phyloP scores from a whole-genome alignment of 2,888 invertebrate genomes.

The Clanis bilineata region DNA sequence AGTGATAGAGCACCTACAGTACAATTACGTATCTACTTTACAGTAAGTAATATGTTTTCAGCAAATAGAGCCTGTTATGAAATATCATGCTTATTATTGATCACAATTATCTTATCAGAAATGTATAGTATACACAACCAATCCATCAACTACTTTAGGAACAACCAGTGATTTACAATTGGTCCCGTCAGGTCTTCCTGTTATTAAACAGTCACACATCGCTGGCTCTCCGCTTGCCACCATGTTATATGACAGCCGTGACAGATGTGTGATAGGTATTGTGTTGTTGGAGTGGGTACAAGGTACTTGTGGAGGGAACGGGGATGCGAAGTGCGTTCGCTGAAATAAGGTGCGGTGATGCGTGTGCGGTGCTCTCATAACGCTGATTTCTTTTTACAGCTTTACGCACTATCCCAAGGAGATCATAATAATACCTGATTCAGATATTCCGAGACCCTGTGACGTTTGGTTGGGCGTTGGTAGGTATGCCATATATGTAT shows the following conservation, averaged over 20 bases:
- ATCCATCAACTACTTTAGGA: conserved; percentile 25
- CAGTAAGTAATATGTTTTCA: too few species aligned
- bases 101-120: background rate
- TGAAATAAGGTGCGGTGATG: background rate
- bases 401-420: too few species aligned
- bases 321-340: background rate
- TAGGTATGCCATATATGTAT: too few species aligned
- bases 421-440: too few species aligned
- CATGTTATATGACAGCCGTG: conserved; percentile 45
- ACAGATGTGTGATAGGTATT: conserved; percentile 36
- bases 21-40: too few species aligned
- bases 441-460: too few species aligned
- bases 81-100: background rate
- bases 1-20: too few species aligned
- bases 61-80: background rate
- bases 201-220: conserved; percentile 39
- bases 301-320: background rate
- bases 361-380: too few species aligned
- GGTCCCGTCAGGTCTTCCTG: conserved; percentile 50
- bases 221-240: conserved; percentile 15
- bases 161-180: conserved; percentile 47
- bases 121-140: conserved; percentile 16
- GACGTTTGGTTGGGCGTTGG: too few species aligned
- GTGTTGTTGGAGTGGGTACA: background rate
- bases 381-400: background rate